These are phyloP conservation scores for Gambelia wislizenii DNA, from an alignment of 2,797 vertebrate species.

Conservation along the genomic window DNA sequence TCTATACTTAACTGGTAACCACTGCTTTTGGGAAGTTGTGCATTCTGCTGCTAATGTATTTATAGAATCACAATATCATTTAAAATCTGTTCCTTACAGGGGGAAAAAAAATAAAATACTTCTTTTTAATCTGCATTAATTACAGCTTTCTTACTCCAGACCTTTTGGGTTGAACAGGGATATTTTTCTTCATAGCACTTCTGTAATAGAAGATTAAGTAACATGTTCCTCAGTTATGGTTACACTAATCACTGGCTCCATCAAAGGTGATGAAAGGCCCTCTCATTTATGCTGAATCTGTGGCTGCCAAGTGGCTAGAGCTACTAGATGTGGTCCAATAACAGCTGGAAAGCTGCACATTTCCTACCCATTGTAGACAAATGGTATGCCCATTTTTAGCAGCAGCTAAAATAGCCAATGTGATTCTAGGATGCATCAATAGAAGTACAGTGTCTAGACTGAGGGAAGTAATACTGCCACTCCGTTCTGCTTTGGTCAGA, in stretches of 20 bases:
- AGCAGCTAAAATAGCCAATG: too few relatives aligned
- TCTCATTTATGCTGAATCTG: not conserved
- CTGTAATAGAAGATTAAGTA: not conserved
- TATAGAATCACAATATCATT: conserved; percentile 80
- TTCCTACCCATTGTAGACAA: not conserved
- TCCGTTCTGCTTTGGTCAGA: too few relatives aligned
- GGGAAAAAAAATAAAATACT: conserved; percentile 73
- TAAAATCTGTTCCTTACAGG: conserved; percentile 67
- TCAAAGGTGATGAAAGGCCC: not conserved
- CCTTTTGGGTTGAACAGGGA: not conserved
- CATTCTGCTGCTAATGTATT: conserved; percentile 82
- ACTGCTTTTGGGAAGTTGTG: conserved; percentile 48
- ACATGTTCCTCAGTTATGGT: not conserved
- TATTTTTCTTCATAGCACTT: not conserved
- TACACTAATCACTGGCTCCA: not conserved
- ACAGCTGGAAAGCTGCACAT: too few relatives aligned
- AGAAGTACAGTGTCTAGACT: too few relatives aligned
- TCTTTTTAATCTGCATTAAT: conserved; percentile 53
- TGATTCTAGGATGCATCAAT: too few relatives aligned
- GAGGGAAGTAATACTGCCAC: too few relatives aligned
- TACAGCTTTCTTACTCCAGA: not conserved
- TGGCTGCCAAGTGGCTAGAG: not conserved
- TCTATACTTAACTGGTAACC: conserved; percentile 53
- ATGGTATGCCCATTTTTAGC: too few relatives aligned
- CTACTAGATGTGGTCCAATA: too few relatives aligned